Percentiles rank a stretch among this genome's conserved stretches.
phyloP scores from a whole-genome alignment of 2,888 invertebrate genomes.

The Gastrophysa polygoni region DNA sequence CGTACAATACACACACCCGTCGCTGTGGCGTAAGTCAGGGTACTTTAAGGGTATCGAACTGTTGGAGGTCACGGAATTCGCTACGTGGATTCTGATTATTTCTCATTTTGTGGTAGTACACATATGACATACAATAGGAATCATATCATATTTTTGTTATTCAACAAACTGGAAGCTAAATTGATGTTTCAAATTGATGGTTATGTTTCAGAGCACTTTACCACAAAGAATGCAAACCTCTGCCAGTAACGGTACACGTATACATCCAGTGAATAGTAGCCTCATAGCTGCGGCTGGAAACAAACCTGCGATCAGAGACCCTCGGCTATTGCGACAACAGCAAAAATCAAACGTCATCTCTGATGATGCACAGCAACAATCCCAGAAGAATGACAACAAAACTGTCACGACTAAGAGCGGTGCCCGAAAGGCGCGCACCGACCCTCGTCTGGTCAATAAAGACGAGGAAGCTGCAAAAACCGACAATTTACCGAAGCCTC shows the following conservation, averaged over 20 bases:
- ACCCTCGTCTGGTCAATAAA: conserved; percentile 57
- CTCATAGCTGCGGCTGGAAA: conserved; percentile 46
- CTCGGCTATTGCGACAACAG: conserved; percentile 52
- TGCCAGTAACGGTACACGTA: conserved; percentile 55
- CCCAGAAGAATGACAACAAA: conserved; percentile 47
- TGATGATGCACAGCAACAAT: not conserved
- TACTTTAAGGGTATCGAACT: too few relatives aligned
- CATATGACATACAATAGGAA: too few relatives aligned
- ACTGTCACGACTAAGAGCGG: conserved; percentile 56
- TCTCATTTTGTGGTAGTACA: too few relatives aligned
- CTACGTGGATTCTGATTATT: too few relatives aligned
- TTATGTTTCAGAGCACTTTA: conserved; percentile 34
- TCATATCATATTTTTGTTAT: too few relatives aligned
- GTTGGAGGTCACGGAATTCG: too few relatives aligned
- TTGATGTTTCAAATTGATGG: too few relatives aligned
- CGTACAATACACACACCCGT: too few relatives aligned
- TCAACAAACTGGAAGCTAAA: too few relatives aligned
- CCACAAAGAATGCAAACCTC: conserved; percentile 23
- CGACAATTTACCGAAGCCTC: conserved; percentile 46
- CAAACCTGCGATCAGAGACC: conserved; percentile 53
- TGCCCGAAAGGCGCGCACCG: conserved; percentile 55
- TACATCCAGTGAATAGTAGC: conserved; percentile 61
- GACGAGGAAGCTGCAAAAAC: conserved; percentile 47
- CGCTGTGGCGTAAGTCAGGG: too few relatives aligned
- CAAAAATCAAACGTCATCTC: conserved; percentile 31